These are phyloP conservation scores for Zele albiditarsus DNA, from an alignment of 2,888 invertebrate genomes.

Conservation along the genomic window DNA sequence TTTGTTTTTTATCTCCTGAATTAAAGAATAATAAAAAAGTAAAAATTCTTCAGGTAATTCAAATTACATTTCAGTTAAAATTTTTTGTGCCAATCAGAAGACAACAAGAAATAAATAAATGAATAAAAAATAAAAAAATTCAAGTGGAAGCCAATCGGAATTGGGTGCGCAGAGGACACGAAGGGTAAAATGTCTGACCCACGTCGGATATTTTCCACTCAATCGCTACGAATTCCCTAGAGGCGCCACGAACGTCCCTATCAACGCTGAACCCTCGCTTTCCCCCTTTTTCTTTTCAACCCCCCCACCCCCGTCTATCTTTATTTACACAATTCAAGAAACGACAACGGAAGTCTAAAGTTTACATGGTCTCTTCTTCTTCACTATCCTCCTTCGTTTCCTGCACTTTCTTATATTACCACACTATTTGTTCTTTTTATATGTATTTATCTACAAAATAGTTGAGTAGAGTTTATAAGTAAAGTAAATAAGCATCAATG, in stretches of 20 bases:
- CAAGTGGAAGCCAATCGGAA: slow-evolving; percentile 4
- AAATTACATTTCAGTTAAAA: not conserved
- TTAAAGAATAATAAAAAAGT: not conserved
- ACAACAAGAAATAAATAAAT: not conserved
- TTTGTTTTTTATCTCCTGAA: not conserved
- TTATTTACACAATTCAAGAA: not conserved
- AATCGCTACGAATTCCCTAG: not conserved
- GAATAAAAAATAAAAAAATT: not conserved
- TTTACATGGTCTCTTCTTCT: not conserved
- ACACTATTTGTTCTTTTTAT: not conserved
- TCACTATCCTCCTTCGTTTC: not conserved
- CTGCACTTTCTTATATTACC: not conserved
- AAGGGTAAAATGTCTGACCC: slow-evolving; percentile 24
- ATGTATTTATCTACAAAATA: not conserved
- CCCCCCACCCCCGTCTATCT: not conserved
- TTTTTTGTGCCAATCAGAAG: not conserved
- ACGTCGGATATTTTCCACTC: slow-evolving; percentile 25
- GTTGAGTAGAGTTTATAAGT: not conserved
- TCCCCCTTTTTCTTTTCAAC: not conserved
- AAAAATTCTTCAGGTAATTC: not conserved
- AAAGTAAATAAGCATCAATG: not conserved
- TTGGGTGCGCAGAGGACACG: not conserved
- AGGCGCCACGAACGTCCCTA: not conserved
- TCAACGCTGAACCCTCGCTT: slow-evolving; percentile 16
- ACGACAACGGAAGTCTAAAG: not conserved